Percentiles rank a stretch among this genome's conserved stretches.
phyloP scores from a whole-genome alignment of 1,140 invertebrate species.

The Papilio polytes region DNA sequence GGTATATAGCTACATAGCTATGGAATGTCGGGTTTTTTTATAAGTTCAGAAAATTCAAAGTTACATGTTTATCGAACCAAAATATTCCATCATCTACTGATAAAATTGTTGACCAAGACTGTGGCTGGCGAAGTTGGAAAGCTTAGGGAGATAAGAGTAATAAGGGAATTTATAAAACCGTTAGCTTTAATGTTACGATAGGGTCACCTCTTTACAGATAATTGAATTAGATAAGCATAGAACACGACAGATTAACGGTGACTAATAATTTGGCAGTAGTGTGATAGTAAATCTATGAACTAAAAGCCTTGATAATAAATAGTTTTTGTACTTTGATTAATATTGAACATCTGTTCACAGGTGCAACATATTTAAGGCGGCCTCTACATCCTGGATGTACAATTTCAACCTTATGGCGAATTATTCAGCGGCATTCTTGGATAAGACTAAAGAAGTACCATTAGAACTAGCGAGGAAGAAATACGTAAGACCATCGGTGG shows the following conservation, averaged over 20 bases:
- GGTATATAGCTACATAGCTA: too few relatives aligned
- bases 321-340: too few relatives aligned
- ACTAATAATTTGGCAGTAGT: too few relatives aligned
- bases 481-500: conserved; percentile 89
- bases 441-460: conserved; percentile 90
- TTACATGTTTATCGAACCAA: background rate
- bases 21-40: too few relatives aligned
- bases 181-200: background rate
- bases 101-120: background rate
- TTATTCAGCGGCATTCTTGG: conserved; percentile 90
- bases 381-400: conserved; percentile 95
- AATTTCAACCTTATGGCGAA: conserved; percentile 94
- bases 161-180: background rate
- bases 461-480: conserved; percentile 90
- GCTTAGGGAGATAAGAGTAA: background rate
- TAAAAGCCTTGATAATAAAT: too few relatives aligned
- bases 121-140: background rate
- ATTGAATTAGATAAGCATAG: background rate
- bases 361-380: conserved; percentile 95
- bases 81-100: background rate
- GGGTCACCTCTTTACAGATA: background rate
- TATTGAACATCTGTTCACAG: conserved; percentile 49
- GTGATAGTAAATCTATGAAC: too few relatives aligned
- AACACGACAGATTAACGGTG: background rate
- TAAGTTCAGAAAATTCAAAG: background rate